Conservation (phyloP, 2,113 vertebrate genomes). For the Uria lomvia region DNA sequence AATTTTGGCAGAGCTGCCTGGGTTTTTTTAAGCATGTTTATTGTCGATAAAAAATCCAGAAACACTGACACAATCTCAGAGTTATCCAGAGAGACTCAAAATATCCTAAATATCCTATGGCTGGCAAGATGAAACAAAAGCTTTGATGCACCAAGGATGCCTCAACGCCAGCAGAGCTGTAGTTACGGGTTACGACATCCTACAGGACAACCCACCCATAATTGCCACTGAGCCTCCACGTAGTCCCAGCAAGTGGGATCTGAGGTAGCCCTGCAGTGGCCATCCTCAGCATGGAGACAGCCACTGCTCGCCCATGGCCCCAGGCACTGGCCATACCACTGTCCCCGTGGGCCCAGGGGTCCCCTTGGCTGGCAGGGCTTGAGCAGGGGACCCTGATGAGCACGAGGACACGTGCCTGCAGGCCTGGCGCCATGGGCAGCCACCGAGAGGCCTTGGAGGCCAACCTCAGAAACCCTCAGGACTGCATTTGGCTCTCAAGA, state of each 20-base stretch:
- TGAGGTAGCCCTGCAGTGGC: neutral
- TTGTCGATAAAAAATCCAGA: conserved; percentile 12
- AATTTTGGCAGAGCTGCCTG: neutral
- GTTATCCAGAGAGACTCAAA: neutral
- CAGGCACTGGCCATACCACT: fast-evolving
- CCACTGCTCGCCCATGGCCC: neutral
- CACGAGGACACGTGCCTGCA: neutral
- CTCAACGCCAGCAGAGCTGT: neutral
- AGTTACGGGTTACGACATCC: neutral
- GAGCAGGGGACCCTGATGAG: neutral
- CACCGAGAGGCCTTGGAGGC: neutral
- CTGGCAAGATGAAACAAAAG: neutral
- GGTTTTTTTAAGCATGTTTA: neutral
- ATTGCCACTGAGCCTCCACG: neutral
- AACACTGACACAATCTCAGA: neutral
- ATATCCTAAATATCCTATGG: neutral
- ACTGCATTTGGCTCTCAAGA: neutral
- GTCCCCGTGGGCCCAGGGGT: fast-evolving
- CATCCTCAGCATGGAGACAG: neutral
- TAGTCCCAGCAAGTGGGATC: neutral
- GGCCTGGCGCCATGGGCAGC: neutral
- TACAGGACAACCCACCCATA: neutral
- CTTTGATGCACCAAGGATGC: neutral
- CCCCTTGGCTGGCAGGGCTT: neutral
- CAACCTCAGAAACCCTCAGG: neutral